Base-by-base conservation (phyloP, 2,797 vertebrate species). In the Crypturellus tataupa region DNA sequence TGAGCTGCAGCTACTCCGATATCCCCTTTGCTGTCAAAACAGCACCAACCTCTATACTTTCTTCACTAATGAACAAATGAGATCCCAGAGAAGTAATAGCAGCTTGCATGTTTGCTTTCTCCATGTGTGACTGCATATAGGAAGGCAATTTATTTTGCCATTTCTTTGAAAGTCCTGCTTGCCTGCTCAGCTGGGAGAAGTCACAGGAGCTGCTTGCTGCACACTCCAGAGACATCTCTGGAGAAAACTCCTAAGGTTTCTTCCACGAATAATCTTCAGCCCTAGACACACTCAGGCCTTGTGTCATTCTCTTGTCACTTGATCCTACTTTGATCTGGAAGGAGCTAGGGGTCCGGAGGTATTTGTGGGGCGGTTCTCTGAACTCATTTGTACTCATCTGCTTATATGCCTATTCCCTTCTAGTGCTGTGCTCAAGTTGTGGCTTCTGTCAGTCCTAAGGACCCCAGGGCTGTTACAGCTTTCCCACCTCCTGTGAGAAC, bases 351-450 rank as follows among this genome's bases (percentile, higher is more conserved):
- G 16, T 33, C 25, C 56, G 70, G 25, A 67, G 23, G 25, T 88
- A 64, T 46, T 37, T 15, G 2, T 4, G 27, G 6, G 1, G 2
- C 46, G 56, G 2, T 18, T 3, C 53, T 56, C 47, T 71, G 10
- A 35, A 21, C 71, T 79, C 6, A 33, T 64, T 68, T 85, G 13
- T 56, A 40, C 19, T 77, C 12, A 16, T 18, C 8, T 1, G 49
- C 15, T 19, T 46, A 31, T 27, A 35, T 17, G 2, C 9, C 16
- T 64, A 14, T 51, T 73, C 23, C 2, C 0, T 1, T 5, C 12
- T 69, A 56, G 16, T 24, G 24, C 42, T 59, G n/a, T 39, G 47
- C 1, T 35, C 20, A 31, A 12, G 33, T 49, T 55, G 10, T 60
- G 23, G 27, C 8, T 12, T 59, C 49, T 77, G 39, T 3, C 40